Conservation (phyloP, 2,113 vertebrate species). For the Ameiurus melas region DNA sequence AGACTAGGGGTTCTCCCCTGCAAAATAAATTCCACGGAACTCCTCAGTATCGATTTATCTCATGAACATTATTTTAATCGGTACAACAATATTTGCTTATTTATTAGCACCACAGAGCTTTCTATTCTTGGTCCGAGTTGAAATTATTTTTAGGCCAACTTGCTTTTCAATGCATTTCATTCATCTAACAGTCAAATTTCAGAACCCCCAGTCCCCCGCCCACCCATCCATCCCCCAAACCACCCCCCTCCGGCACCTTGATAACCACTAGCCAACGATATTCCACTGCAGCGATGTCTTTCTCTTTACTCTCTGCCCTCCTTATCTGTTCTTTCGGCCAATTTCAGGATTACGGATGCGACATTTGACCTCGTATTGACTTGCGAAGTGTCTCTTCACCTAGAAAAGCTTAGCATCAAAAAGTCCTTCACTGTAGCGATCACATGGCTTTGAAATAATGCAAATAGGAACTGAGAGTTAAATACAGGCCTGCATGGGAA, state of each 20-base stretch:
- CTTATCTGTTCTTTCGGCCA: neutral
- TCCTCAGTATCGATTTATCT: too few species aligned
- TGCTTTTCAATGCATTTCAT: neutral
- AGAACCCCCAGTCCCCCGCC: neutral
- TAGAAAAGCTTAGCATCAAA: neutral
- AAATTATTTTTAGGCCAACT: too few species aligned
- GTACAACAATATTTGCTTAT: too few species aligned
- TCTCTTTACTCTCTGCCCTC: neutral
- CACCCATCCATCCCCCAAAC: neutral
- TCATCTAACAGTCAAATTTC: neutral
- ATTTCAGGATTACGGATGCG: neutral
- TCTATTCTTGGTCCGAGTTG: too few species aligned
- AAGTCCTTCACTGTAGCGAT: neutral
- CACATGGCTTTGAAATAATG: neutral
- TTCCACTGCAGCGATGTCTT: neutral
- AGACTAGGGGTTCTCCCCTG: too few species aligned
- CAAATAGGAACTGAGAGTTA: neutral
- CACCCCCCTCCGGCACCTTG: neutral
- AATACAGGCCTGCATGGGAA: neutral
- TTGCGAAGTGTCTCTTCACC: neutral
- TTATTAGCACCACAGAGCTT: neutral
- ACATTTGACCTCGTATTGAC: neutral
- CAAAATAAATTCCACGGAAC: too few species aligned
- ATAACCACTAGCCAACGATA: neutral
- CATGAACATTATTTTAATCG: too few species aligned